Evolutionary conservation across 2,888 invertebrate species (phyloP).

Genomic region (Ischnus inquisitorius): DNA sequence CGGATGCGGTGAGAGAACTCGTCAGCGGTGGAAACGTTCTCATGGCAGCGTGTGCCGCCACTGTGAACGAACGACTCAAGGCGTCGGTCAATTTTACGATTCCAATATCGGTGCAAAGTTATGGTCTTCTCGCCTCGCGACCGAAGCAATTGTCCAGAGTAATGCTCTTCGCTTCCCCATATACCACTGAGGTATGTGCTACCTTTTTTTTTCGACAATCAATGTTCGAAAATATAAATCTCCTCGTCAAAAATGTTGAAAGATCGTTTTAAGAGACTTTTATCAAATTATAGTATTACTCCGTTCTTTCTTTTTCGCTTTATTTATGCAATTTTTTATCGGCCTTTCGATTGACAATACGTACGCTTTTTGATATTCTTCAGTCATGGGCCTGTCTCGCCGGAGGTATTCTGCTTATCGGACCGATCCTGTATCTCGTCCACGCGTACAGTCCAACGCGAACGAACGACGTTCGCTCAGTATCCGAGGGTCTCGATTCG

Average conservation of each 20-base stretch:
- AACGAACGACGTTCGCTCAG: conserved; percentile 63
- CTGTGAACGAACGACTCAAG: conserved; percentile 86
- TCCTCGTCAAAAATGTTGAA: too few relatives aligned
- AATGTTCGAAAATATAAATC: too few relatives aligned
- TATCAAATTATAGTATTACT: too few relatives aligned
- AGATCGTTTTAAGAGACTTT: too few relatives aligned
- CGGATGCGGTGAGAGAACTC: conserved; percentile 85
- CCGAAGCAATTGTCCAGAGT: conserved; percentile 94
- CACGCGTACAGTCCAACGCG: conserved; percentile 90
- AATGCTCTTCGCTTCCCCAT: conserved; percentile 94
- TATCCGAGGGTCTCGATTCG: conserved; percentile 76
- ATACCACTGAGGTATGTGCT: conserved; percentile 86
- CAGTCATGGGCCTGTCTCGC: conserved; percentile 95
- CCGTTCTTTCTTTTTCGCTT: too few relatives aligned
- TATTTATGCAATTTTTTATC: not conserved
- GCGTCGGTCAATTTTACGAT: conserved; percentile 91
- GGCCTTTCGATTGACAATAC: too few relatives aligned
- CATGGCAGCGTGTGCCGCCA: conserved; percentile 88
- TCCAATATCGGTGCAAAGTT: conserved; percentile 92
- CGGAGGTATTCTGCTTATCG: conserved; percentile 91
- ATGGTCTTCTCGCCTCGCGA: conserved; percentile 92
- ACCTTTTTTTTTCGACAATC: not conserved
- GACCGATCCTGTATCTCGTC: conserved; percentile 91
- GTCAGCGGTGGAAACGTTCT: conserved; percentile 86
- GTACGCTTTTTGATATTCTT: conserved; percentile 59